Base-by-base conservation (phyloP, 1,140 invertebrate species). In the Drosophila funebris region DNA sequence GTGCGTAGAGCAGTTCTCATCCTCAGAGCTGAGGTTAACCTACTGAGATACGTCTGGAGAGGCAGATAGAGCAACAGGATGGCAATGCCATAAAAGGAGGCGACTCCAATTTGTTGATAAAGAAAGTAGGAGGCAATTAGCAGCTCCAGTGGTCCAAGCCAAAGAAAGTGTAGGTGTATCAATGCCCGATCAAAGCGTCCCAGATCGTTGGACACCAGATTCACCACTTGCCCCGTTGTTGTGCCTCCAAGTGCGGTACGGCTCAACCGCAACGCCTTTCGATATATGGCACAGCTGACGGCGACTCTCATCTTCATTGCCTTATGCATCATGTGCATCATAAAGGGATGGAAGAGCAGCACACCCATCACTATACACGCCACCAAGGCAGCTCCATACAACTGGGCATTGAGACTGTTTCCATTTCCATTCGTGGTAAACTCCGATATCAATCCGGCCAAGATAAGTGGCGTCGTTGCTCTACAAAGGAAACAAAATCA, bases 41-140 rank as follows among this genome's bases (percentile, higher is more conserved):
- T 95, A 4, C 96, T 96, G 74, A 97, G 92, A 70, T 93, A 94
- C 64, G 94, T 95, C 95, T 98, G 96, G 18, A 98, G 91, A 0
- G 97, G 97, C 70, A 98, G 94, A 52, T 97, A 96, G 0, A 97
- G 79, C 7, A 98, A 74, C 52, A 98, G 93, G 14, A 96, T 94
- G 3, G 92, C 93, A 60, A 97, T 94, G 0, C 97, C 97, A 39
- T 95, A 94, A 0, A 97, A 85, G 6, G 96, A 95, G 1, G 96
- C 52, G 13, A 37, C 16, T 7, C 88, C 78, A 7, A 90, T 89
- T 79, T 95, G 93, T 3, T 89, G 62, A 92, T 94, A 98, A 87
- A 98, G 94, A 43, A 98, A 94, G 78, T 94, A 95, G 0, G 95
- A 94, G 16, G 96, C 83, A 27, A 93, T 90, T 14, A 93, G 76